phyloP scores from a whole-genome alignment of 2,113 vertebrate species.

The Plestiodon gilberti region DNA sequence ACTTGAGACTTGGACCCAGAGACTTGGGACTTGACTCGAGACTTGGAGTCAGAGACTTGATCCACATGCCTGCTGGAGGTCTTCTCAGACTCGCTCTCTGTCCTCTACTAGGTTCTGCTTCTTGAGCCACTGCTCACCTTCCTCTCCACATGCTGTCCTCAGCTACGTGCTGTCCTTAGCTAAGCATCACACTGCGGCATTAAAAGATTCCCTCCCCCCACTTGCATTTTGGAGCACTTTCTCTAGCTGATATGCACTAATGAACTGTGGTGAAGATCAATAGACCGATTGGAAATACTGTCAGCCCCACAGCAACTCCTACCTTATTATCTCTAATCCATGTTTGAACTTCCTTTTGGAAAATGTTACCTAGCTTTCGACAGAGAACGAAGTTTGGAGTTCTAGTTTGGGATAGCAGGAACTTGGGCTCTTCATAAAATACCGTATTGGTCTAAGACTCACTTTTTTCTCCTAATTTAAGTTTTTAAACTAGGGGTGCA shows the following conservation, averaged over 20 bases:
- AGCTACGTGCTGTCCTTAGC: background rate
- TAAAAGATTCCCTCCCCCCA: background rate
- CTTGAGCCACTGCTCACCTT: background rate
- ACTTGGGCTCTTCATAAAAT: too few species aligned
- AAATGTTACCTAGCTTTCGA: background rate
- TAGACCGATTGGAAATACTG: slow-evolving; percentile 36
- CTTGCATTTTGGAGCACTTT: background rate
- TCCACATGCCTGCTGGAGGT: background rate
- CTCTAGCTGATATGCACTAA: slow-evolving; percentile 13
- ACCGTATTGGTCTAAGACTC: too few species aligned
- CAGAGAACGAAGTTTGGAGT: background rate
- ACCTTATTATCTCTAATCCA: slow-evolving; percentile 50
- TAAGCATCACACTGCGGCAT: background rate
- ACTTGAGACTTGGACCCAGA: too few species aligned
- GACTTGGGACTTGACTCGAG: too few species aligned
- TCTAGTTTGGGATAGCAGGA: background rate
- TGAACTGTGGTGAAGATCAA: slow-evolving; percentile 23
- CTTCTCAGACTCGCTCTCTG: background rate
- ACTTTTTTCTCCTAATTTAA: too few species aligned
- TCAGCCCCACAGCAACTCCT: slow-evolving; percentile 20
- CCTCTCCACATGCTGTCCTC: background rate
- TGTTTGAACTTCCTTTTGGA: background rate
- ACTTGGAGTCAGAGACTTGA: too few species aligned
- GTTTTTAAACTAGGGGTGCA: too few species aligned
- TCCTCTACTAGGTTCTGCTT: background rate